Evolutionary conservation across 2,113 vertebrate species (phyloP).

Genomic region (Coracopsis vasa): DNA sequence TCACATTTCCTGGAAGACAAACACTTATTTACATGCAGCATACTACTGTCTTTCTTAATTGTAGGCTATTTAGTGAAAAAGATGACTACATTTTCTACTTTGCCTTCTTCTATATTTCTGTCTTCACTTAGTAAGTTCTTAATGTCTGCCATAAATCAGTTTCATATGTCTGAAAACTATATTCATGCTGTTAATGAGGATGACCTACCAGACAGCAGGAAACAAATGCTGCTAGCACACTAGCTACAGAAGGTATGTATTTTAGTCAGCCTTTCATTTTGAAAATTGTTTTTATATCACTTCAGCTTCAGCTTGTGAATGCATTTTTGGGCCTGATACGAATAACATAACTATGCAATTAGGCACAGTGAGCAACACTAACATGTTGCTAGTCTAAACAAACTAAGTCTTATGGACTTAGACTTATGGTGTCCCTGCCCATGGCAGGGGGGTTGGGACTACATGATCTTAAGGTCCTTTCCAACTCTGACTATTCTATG

Average conservation of each 20-base stretch:
- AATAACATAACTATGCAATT: background rate
- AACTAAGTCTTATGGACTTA: background rate
- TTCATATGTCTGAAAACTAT: background rate
- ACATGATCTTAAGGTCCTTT: background rate
- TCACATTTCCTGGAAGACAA: background rate
- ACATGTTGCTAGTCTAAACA: background rate
- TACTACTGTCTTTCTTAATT: background rate
- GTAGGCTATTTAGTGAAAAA: background rate
- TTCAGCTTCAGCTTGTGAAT: background rate
- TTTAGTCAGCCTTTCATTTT: background rate
- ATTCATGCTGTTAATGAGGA: background rate
- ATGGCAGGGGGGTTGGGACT: background rate
- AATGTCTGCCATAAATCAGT: background rate
- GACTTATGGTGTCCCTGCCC: background rate
- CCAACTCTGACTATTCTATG: background rate
- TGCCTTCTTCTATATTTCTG: background rate
- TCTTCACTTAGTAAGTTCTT: background rate
- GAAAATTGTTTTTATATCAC: background rate
- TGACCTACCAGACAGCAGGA: background rate
- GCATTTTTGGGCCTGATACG: background rate
- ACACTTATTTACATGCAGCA: background rate
- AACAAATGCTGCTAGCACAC: background rate
- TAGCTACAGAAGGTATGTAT: background rate
- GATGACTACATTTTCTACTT: background rate
- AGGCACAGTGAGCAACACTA: background rate